Base-by-base conservation (phyloP, 2,113 vertebrate genomes). In the Globicephala melas region DNA sequence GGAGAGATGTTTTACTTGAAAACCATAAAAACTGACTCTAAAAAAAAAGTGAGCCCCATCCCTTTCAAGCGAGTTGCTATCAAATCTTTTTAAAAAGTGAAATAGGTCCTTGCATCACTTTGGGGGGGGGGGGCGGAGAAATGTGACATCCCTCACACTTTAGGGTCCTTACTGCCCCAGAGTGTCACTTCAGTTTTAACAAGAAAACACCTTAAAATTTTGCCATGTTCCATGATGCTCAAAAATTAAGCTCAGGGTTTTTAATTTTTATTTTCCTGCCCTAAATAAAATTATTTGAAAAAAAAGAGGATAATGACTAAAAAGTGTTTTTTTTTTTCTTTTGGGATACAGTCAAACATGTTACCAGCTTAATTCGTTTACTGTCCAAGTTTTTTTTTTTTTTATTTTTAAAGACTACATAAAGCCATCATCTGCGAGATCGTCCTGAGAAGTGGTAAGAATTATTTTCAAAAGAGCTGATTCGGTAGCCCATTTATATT, bases 401-500 rank as follows among this genome's bases (percentile, higher is more conserved):
- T 15, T 50, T 15, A 0, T 47, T 53, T 53, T 17, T 53, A 17
- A 53, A 53, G 80, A 60, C 26, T 41, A 3, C 63, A 38, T 62
- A 94, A 93, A 96, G 58, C 87, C 81, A 63, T 93, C 67, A n/a
- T 70, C 67, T 63, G 38, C 77, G 65, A 87, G 83, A 53, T 93
- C 60, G 63, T 65, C 28, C 63, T 62, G 70, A 23, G 28, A 94
- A 90, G n/a, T 53, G 50, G 28, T 82, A 95, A 96, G 55, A 77
- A 94, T 89, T 89, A 71, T 88, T 96, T 91, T 73, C 33, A 41
- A 96, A 96, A 92, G 80, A 89, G 58, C 74, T 82, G 84, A 70
- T 93, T 79, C 0, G 23, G 85, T 77, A 89, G 58, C 23, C 0
- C 63, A 81, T 97, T 86, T 91, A 83, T 79, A 38, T 38, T 55